A percentile compares a stretch with the other conserved stretches of the same genome.
These are phyloP conservation scores for Oedothorax gibbosus DNA, from an alignment of 1,140 invertebrate species.

Conservation along the genomic window DNA sequence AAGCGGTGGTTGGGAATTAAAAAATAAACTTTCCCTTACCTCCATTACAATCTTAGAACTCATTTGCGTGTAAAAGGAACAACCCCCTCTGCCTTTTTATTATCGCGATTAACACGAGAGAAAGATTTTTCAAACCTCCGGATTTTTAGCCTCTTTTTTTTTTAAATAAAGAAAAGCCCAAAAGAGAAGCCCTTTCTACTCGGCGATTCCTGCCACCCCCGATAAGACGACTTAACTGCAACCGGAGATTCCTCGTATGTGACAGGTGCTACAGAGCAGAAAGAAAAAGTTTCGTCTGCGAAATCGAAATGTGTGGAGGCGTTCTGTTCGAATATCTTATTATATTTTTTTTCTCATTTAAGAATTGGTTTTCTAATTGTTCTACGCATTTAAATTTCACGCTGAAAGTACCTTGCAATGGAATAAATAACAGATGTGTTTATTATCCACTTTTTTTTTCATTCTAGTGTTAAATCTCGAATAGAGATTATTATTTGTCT, in stretches of 20 bases:
- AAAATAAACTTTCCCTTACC: neutral
- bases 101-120: slow-evolving; percentile 27
- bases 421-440: too few species aligned
- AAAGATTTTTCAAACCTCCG: slow-evolving; percentile 17
- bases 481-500: too few species aligned
- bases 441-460: too few species aligned
- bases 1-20: too few species aligned
- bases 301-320: neutral
- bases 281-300: neutral
- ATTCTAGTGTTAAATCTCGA: too few species aligned
- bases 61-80: slow-evolving; percentile 29
- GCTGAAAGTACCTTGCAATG: too few species aligned
- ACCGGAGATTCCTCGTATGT: slow-evolving; percentile 15
- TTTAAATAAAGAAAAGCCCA: neutral
- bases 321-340: neutral
- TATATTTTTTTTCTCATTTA: neutral
- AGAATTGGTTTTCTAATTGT: neutral
- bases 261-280: slow-evolving; percentile 28
- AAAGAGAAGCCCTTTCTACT: neutral
- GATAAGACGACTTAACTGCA: slow-evolving; percentile 16
- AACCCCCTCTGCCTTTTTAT: slow-evolving; percentile 1
- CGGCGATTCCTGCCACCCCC: neutral
- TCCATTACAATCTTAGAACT: neutral
- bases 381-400: neutral
- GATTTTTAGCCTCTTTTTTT: neutral